Conservation (phyloP, 2,888 invertebrate species). For the Physocephala rufipes region DNA sequence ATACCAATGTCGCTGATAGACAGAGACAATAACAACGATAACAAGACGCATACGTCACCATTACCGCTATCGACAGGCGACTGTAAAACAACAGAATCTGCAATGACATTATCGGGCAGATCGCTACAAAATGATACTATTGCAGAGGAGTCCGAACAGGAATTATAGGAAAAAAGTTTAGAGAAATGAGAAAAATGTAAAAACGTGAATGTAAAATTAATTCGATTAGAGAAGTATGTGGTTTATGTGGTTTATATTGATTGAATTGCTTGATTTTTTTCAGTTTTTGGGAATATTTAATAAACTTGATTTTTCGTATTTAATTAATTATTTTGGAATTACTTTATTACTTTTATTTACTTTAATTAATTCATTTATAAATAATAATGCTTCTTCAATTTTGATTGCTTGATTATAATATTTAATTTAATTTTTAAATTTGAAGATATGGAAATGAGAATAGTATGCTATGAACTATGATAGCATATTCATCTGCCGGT, state of each 20-base stretch:
- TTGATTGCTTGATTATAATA: no score
- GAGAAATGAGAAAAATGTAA: no score
- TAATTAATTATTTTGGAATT: no score
- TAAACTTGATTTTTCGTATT: no score
- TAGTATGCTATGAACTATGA: no score
- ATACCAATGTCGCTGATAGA: conserved; percentile 36
- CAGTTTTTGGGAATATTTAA: no score
- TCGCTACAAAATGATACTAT: conserved; percentile 53
- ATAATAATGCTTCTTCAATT: no score
- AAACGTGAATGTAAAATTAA: neutral
- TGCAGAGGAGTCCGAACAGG: conserved; percentile 52
- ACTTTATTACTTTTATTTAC: no score
- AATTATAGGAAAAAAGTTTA: conserved; percentile 42
- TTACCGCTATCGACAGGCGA: conserved; percentile 50
- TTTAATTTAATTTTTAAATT: no score
- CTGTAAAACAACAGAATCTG: conserved; percentile 32
- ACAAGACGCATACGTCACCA: conserved; percentile 42
- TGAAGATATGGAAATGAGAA: no score
- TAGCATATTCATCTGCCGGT: no score
- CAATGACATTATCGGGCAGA: conserved; percentile 9
- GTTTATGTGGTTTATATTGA: neutral
- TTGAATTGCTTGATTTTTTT: neutral
- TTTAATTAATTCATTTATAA: no score
- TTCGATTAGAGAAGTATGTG: neutral
- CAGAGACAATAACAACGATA: conserved; percentile 38